Evolutionary conservation across 2,888 invertebrate species (phyloP).

Genomic region (Argyra leucocephala): DNA sequence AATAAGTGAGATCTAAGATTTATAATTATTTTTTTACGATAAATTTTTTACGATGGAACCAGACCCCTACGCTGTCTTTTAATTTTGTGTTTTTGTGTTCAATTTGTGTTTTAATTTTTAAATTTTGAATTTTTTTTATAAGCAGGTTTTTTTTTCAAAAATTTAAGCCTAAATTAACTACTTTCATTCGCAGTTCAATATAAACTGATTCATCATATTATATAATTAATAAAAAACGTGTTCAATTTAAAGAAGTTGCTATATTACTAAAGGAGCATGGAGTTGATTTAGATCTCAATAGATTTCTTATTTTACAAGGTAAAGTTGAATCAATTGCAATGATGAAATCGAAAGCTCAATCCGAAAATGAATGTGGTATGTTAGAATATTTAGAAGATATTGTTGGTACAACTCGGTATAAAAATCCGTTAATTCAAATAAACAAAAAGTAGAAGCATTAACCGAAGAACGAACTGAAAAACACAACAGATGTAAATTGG

Average conservation of each 20-base stretch:
- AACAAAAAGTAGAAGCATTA: slow-evolving; percentile 60
- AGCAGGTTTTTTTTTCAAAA: no score
- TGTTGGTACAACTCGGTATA: slow-evolving; percentile 79
- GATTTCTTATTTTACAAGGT: slow-evolving; percentile 93
- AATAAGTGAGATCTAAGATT: no score
- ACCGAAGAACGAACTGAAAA: slow-evolving; percentile 68
- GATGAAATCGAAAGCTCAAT: slow-evolving; percentile 91
- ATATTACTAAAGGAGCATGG: slow-evolving; percentile 66
- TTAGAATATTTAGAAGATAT: slow-evolving; percentile 97
- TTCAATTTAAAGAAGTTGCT: slow-evolving; percentile 81
- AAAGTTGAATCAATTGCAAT: slow-evolving; percentile 98
- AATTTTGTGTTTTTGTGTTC: no score
- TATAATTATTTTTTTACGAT: no score
- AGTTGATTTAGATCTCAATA: slow-evolving; percentile 91
- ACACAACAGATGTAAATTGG: slow-evolving; percentile 71
- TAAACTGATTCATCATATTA: slow-evolving; percentile 73
- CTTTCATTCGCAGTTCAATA: no score
- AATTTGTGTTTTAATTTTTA: no score
- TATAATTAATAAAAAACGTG: slow-evolving; percentile 60
- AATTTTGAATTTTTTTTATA: no score
- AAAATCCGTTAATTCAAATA: slow-evolving; percentile 70
- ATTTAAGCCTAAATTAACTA: no score
- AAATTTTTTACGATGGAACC: no score
- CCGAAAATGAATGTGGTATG: slow-evolving; percentile 87
- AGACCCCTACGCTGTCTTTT: no score